Conservation (phyloP, 2,797 vertebrate species). For the Rhinogobio ventralis region DNA sequence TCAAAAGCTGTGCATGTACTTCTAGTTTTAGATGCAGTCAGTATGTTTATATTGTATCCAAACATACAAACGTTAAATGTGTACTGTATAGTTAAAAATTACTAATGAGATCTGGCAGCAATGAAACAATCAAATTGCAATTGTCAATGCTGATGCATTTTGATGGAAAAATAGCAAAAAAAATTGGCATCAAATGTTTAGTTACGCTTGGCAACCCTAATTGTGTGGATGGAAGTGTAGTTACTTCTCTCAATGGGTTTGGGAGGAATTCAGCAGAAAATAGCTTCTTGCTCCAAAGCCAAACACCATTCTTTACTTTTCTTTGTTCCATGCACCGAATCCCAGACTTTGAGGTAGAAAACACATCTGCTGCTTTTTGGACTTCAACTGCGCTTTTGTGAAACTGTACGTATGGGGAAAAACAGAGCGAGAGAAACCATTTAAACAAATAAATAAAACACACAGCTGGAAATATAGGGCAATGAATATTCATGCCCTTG, state of each 20-base stretch:
- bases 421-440: slow-evolving; percentile 57
- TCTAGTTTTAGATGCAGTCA: neutral
- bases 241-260: neutral
- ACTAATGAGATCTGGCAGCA: neutral
- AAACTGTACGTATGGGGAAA: slow-evolving; percentile 18
- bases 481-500: slow-evolving; percentile 74
- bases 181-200: neutral
- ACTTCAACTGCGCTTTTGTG: slow-evolving; percentile 28
- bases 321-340: slow-evolving; percentile 14
- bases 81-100: neutral
- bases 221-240: neutral
- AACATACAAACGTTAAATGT: too few species aligned
- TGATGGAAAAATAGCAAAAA: neutral
- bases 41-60: neutral
- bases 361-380: slow-evolving; percentile 40
- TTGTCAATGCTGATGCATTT: neutral
- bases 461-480: slow-evolving; percentile 62
- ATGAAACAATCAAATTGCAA: neutral
- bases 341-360: slow-evolving; percentile 34
- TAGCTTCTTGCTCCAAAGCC: slow-evolving; percentile 9
- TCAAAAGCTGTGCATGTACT: neutral
- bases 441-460: slow-evolving; percentile 68
- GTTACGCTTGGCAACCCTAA: neutral
- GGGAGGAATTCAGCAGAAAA: neutral
- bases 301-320: slow-evolving; percentile 6